Percentiles rank a stretch among this genome's conserved stretches.
Conservation (phyloP, 2,888 invertebrate species). For the Matsumyia berberina region DNA sequence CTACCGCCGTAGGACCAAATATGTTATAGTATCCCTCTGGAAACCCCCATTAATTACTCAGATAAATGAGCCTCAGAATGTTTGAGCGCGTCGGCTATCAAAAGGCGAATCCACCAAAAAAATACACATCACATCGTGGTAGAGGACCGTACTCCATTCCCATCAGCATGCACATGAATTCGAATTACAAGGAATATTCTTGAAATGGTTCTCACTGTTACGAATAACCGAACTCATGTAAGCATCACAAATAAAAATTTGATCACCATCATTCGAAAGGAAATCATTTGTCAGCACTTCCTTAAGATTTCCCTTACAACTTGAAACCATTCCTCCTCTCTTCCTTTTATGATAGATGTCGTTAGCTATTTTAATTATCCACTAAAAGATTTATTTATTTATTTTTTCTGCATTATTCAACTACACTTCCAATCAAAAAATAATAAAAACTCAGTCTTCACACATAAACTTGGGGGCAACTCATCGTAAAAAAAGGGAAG, state of each 20-base stretch:
- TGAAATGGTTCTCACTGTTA: not conserved
- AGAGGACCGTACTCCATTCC: not conserved
- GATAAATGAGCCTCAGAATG: constrained; percentile 13
- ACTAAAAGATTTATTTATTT: constrained; percentile 6
- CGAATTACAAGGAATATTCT: constrained; percentile 3
- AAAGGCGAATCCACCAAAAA: constrained; percentile 31
- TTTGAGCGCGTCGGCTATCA: constrained; percentile 32
- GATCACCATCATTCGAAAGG: not conserved
- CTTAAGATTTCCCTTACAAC: not conserved
- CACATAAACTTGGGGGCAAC: constrained; percentile 4
- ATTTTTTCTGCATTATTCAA: constrained; percentile 3
- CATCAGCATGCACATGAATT: not conserved
- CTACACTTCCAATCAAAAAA: constrained; percentile 42
- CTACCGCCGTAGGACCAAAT: constrained; percentile 5
- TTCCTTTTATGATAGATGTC: constrained; percentile 7
- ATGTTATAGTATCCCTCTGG: not conserved
- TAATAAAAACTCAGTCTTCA: constrained; percentile 47
- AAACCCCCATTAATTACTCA: constrained; percentile 17
- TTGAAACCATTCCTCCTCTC: not conserved
- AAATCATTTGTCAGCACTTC: constrained; percentile 1
- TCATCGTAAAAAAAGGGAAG: constrained; percentile 29
- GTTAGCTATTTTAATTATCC: constrained; percentile 38
- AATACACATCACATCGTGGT: not conserved
- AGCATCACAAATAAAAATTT: constrained; percentile 16
- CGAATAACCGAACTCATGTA: constrained; percentile 18